These are phyloP conservation scores for Brachyistius frenatus DNA, from an alignment of 2,113 vertebrate species.

Conservation along the genomic window DNA sequence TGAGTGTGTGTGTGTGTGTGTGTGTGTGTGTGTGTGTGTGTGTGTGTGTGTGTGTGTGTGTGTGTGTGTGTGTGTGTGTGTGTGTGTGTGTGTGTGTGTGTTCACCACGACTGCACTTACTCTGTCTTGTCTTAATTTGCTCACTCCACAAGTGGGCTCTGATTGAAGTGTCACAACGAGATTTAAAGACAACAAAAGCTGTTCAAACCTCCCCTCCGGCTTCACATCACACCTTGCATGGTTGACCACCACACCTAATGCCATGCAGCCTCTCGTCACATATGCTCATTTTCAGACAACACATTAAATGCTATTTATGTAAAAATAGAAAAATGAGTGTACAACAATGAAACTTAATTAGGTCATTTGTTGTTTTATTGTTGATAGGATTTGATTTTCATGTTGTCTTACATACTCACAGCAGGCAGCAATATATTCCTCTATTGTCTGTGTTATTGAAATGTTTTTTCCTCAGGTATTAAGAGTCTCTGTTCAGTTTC, in stretches of 20 bases:
- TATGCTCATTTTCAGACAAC: not conserved
- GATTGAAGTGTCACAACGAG: conserved; percentile 32
- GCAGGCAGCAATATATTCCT: not conserved
- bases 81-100: not conserved
- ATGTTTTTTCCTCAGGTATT: no score
- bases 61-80: not conserved
- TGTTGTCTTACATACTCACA: not conserved
- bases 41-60: not conserved
- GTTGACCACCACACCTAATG: conserved; percentile 29
- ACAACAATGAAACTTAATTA: not conserved
- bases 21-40: not conserved
- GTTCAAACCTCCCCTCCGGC: conserved; percentile 16
- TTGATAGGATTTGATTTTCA: conserved; percentile 2
- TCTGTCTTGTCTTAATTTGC: not conserved
- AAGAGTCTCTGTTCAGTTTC: conserved; percentile 8
- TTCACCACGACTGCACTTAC: not conserved
- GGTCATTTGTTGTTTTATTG: conserved; percentile 14
- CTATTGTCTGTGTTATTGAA: no score
- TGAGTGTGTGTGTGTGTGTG: not conserved
- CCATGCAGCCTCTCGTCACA: conserved; percentile 8
- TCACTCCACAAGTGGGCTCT: not conserved
- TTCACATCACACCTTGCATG: conserved; percentile 37
- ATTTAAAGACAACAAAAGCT: conserved; percentile 53
- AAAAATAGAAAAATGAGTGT: not conserved
- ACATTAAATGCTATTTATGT: not conserved